Base-by-base conservation (phyloP, 2,888 invertebrate genomes). In the Melanophora roralis region DNA sequence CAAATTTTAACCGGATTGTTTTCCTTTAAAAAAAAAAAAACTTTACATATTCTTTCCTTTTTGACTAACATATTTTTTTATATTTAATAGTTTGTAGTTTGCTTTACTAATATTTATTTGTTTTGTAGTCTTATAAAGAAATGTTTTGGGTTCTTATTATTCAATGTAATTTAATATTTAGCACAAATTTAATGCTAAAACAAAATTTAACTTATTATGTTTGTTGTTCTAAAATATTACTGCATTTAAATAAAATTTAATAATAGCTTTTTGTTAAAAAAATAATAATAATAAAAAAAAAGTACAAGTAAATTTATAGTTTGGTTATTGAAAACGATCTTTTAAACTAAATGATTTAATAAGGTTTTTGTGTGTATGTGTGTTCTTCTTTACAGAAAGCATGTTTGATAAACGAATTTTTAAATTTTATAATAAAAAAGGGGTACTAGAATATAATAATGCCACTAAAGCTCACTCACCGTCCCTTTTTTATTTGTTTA, bases 21-120 rank as follows among this genome's bases (percentile, higher is more conserved):
- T n/a, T 9, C 53, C 40, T 16, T 19, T n/a, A 34, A 14, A 21
- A 21, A 0, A 6, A 5, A 12, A 0, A 67, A 76, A 57, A 43
- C 64, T 76, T 69, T 71, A 64, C 64, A 73, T 73, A 64, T 65
- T 73, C 64, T 45, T 69, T 40, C 6, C 27, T 27, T 5, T 19
- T 19, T 45, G 64, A 62, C 65, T 67, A 74, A 57, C 49, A 36
- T 69, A 38, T 36, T 53, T 60, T 62, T 51, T 59, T n/a, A n/a
- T n/a, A n/a, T n/a, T n/a, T 60, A 55, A 71, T 80, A 80, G 64
- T 73, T 80, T 76, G 80, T 80, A 80, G 80, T 80, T 76, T 80
- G 80, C 76, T 76, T 80, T 76, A 80, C 80, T 80, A 76, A 79
- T 47, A 49, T 49, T 49, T 47, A 49, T 43, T 71, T 77, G 69